Evolutionary conservation across 2,888 invertebrate genomes (phyloP), one percentile per base, ranked within the genome.

Genomic region (Pollenia angustigena): DNA sequence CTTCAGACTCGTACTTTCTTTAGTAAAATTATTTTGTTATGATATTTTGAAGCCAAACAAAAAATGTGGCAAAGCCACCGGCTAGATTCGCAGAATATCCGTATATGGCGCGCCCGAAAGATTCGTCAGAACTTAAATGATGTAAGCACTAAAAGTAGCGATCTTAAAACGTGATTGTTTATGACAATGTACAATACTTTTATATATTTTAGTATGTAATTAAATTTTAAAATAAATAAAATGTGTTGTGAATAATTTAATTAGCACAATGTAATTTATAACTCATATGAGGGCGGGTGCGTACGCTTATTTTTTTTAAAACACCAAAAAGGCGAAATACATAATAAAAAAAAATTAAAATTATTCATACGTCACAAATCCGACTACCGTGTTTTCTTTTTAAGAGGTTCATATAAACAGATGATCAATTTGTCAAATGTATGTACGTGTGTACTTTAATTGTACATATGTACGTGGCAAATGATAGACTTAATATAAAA

Each of bases 281-380:
- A n/a, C 32, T 9, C 16, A 48, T 16, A 42, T 52, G 52, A 68
- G n/a, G 52, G 81, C 81, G 66, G 68, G 60, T 75, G 75, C 58
- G 42, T 69, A 18, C 18, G 16, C 48, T 44, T 48, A 23, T 56
- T 42, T 62, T 48, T 23, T 32, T 48, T 23, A 11, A 12, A n/a
- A 42, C 1, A 14, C 7, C n/a, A 56, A 69, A 68, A 60, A 42
- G 48, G 42, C 42, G 42, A 72, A 58, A 50, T 1, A 10, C 12
- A 42, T 54, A 54, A n/a, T 14, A 32, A 54, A 56, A 78, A 18
- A 48, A 58, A n/a, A 14, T n/a, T 40, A 48, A 58, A n/a, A 14
- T n/a, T 40, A 9, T n/a, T 18, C 1, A 50, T 75, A 81, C 81
- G 75, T 81, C 81, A 81, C 75, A 58, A 68, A 60, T 58, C 74